Evolutionary conservation across 2,888 invertebrate species (phyloP).

Genomic region (Chrysodeixis includens): DNA sequence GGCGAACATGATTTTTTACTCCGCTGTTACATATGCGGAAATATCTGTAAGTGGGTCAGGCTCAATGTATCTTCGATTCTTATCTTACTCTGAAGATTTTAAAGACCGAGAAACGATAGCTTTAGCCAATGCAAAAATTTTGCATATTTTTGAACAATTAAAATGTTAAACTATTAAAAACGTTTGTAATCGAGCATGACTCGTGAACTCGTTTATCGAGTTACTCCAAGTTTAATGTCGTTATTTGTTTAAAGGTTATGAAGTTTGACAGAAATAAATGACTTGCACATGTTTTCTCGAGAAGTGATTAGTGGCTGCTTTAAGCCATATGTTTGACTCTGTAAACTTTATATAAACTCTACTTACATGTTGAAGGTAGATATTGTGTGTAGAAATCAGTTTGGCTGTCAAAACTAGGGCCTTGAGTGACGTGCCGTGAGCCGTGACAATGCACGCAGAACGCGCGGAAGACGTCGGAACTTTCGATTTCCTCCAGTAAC

Average conservation of each 20-base stretch:
- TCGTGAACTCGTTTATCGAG: slow-evolving; percentile 35
- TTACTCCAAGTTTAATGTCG: slow-evolving; percentile 26
- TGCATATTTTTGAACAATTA: slow-evolving; percentile 55
- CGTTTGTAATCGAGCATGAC: slow-evolving; percentile 32
- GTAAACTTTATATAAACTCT: slow-evolving; percentile 14
- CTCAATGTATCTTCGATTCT: slow-evolving; percentile 71
- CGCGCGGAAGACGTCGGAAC: slow-evolving; percentile 68
- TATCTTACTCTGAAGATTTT: slow-evolving; percentile 57
- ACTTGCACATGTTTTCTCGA: slow-evolving; percentile 40
- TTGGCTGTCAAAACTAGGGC: slow-evolving; percentile 46
- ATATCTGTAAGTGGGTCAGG: slow-evolving; percentile 72
- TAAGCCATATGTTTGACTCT: slow-evolving; percentile 25
- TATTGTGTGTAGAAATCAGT: not conserved
- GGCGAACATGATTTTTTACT: slow-evolving; percentile 63
- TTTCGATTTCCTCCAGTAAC: slow-evolving; percentile 74
- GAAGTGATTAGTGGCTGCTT: slow-evolving; percentile 40
- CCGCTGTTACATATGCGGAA: slow-evolving; percentile 72
- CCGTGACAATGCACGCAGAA: slow-evolving; percentile 61
- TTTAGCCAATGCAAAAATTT: slow-evolving; percentile 64
- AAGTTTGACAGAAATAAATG: slow-evolving; percentile 55
- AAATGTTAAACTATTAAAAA: slow-evolving; percentile 45
- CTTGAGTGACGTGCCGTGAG: slow-evolving; percentile 59
- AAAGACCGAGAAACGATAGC: slow-evolving; percentile 69
- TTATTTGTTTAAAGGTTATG: slow-evolving; percentile 51
- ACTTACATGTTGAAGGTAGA: not conserved